These are phyloP conservation scores for Leguminivora glycinivorella DNA, from an alignment of 1,140 invertebrate species.

Conservation along the genomic window DNA sequence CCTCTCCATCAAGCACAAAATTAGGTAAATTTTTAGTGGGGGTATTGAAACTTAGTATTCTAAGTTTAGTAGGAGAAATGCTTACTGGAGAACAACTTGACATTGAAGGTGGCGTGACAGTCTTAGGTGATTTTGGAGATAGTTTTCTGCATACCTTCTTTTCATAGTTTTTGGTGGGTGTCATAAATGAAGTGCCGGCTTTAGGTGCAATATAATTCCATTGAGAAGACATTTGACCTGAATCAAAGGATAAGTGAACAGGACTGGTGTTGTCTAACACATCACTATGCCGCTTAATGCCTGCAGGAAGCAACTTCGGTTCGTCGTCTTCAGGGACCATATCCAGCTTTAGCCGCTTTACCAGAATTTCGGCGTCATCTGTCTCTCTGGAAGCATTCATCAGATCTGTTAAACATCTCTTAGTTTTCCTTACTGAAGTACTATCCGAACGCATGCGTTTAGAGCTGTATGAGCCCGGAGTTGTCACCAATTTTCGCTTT, in stretches of 20 bases:
- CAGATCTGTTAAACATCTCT: constrained; percentile 60
- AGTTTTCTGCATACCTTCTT: constrained; percentile 48
- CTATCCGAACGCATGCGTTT: constrained; percentile 38
- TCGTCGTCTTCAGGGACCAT: constrained; percentile 35
- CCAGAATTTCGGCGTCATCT: constrained; percentile 41
- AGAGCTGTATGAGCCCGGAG: constrained; percentile 44
- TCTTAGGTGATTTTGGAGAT: constrained; percentile 49
- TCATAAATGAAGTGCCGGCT: constrained; percentile 57
- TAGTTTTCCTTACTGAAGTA: constrained; percentile 44
- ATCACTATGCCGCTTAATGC: constrained; percentile 42
- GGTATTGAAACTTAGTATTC: constrained; percentile 73
- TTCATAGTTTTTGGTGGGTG: constrained; percentile 63
- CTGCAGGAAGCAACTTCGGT: constrained; percentile 41
- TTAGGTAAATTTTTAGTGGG: constrained; percentile 88
- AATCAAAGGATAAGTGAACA: constrained; percentile 32
- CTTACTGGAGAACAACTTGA: constrained; percentile 42
- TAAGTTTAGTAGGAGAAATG: constrained; percentile 50
- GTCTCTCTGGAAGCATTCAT: constrained; percentile 50
- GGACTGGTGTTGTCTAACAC: constrained; percentile 27
- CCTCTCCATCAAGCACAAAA: constrained; percentile 86
- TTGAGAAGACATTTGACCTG: constrained; percentile 36
- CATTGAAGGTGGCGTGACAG: constrained; percentile 37
- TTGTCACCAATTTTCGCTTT: constrained; percentile 55
- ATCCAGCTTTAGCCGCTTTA: constrained; percentile 49
- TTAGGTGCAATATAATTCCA: constrained; percentile 49